Percentiles rank a stretch among this genome's conserved stretches.
Evolutionary conservation across 2,797 vertebrate species (phyloP).

Genomic region (Morelia viridis): DNA sequence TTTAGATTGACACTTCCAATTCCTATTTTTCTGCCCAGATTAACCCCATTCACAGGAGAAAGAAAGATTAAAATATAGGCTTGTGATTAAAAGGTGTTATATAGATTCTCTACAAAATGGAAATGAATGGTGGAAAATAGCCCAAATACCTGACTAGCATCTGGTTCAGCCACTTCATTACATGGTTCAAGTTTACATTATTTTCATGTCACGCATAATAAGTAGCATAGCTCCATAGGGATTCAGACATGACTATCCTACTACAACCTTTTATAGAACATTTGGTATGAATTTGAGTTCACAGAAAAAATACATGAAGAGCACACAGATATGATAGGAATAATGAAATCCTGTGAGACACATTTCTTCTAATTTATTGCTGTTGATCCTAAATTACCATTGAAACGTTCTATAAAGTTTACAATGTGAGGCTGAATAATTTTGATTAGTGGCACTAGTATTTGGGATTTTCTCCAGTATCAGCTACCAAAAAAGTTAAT

Average conservation of each 20-base stretch:
- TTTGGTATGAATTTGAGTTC: neutral
- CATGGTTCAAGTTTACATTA: neutral
- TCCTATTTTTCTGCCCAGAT: neutral
- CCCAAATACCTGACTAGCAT: neutral
- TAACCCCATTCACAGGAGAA: neutral
- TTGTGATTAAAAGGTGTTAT: neutral
- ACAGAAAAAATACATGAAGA: neutral
- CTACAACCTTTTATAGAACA: neutral
- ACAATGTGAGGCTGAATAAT: neutral
- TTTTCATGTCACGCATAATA: neutral
- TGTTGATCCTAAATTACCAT: neutral
- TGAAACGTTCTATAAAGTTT: neutral
- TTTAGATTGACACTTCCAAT: neutral
- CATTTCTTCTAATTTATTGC: neutral
- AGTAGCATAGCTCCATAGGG: neutral
- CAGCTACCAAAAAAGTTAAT: neutral
- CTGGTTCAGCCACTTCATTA: neutral
- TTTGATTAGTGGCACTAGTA: neutral
- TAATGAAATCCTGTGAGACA: neutral
- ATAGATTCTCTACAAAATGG: neutral
- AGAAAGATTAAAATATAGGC: neutral
- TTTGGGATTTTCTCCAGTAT: neutral
- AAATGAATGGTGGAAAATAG: neutral
- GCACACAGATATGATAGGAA: neutral
- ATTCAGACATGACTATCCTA: neutral